phyloP scores from a whole-genome alignment of 2,888 invertebrate species.

The Stenodera caucasica region DNA sequence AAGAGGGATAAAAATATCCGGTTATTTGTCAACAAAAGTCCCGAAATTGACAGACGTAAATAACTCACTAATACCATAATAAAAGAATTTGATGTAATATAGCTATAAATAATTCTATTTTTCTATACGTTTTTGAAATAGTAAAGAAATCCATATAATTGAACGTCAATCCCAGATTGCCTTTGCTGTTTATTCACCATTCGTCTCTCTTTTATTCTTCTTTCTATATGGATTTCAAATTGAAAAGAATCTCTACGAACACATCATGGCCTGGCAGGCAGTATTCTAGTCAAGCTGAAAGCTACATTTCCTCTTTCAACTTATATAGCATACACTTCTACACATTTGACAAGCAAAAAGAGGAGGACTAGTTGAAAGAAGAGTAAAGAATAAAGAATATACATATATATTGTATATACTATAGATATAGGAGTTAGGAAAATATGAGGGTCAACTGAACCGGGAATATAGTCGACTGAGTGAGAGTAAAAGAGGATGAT shows the following conservation, averaged over 20 bases:
- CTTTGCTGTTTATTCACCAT: neutral
- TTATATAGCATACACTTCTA: neutral
- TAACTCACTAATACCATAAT: neutral
- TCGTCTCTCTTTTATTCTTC: neutral
- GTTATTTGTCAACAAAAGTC: neutral
- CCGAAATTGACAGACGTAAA: neutral
- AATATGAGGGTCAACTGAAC: slow-evolving; percentile 6
- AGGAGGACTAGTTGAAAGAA: neutral
- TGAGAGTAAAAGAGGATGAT: slow-evolving; percentile 1
- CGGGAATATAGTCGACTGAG: neutral
- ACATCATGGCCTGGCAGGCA: slow-evolving; percentile 2
- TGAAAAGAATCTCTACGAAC: slow-evolving; percentile 1
- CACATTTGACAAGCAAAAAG: neutral
- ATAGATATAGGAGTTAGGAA: no score
- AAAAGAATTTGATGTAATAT: neutral
- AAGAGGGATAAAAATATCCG: no score
- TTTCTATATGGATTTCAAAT: neutral
- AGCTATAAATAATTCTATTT: neutral
- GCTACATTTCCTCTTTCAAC: slow-evolving; percentile 5
- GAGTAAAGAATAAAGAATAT: neutral
- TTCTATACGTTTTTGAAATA: neutral
- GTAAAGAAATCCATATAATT: slow-evolving; percentile 5
- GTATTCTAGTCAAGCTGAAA: slow-evolving; percentile 5
- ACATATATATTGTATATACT: no score
- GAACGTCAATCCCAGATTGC: slow-evolving; percentile 3